phyloP scores from a whole-genome alignment of 1,140 invertebrate species.

The Pseudomyrmex gracilis region DNA sequence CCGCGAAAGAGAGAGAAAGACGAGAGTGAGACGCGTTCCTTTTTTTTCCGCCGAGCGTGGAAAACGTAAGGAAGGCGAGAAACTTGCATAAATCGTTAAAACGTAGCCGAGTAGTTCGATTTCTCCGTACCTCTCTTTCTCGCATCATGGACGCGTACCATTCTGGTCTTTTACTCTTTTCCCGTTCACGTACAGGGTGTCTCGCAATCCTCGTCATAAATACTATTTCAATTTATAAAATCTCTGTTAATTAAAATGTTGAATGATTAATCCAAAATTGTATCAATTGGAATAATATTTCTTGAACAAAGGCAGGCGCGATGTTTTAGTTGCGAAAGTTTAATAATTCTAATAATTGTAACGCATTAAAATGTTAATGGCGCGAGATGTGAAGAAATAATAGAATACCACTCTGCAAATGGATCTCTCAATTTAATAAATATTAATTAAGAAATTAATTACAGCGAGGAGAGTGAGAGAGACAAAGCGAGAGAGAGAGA shows the following conservation, averaged over 20 bases:
- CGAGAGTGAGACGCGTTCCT: neutral
- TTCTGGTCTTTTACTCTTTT: neutral
- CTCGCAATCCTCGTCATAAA: neutral
- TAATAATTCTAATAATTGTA: neutral
- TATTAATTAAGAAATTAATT: constrained; percentile 3
- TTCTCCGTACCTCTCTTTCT: constrained; percentile 32
- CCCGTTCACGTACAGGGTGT: neutral
- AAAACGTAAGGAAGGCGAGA: constrained; percentile 53
- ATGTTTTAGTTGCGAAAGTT: neutral
- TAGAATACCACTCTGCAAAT: neutral
- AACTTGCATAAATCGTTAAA: constrained; percentile 63
- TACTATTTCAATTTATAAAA: too few species aligned
- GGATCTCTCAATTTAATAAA: constrained; percentile 6
- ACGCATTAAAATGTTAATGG: neutral
- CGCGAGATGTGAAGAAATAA: neutral
- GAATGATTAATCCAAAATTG: too few species aligned
- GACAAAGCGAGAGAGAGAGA: too few species aligned
- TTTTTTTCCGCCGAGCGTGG: constrained; percentile 27
- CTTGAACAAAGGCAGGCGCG: neutral
- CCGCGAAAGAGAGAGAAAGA: too few species aligned
- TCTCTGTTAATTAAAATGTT: too few species aligned
- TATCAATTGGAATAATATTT: too few species aligned
- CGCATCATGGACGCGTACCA: constrained; percentile 41
- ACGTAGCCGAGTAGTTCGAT: constrained; percentile 39
- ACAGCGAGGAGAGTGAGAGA: too few species aligned